Percentiles rank a stretch among this genome's conserved stretches.
Conservation (phyloP, 2,113 vertebrate species). For the Orientallactaga bullata region DNA sequence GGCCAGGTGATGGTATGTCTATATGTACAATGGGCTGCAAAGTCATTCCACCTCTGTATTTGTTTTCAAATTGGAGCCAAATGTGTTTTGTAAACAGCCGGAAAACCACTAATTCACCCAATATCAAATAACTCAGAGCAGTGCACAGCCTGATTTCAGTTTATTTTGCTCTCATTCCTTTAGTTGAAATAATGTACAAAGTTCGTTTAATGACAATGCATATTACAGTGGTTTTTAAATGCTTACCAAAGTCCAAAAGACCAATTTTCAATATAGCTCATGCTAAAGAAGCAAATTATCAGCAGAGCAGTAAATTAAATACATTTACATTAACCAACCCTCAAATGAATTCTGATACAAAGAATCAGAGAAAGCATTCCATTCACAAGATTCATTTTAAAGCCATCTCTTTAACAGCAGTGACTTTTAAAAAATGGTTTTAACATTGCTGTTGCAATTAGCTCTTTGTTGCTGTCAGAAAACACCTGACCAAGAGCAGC, state of each 20-base stretch:
- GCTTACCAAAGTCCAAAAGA: slow-evolving; percentile 25
- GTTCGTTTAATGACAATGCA: slow-evolving; percentile 15
- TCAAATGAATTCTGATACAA: background rate
- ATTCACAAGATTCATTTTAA: background rate
- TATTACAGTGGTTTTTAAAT: background rate
- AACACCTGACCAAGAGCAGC: too few relatives aligned
- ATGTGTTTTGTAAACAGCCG: background rate
- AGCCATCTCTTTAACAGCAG: background rate
- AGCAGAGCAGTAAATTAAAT: slow-evolving; percentile 24
- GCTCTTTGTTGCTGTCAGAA: too few relatives aligned
- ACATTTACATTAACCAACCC: background rate
- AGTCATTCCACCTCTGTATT: background rate
- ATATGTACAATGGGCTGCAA: background rate
- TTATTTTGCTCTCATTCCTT: background rate
- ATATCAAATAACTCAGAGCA: background rate
- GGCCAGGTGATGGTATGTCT: background rate
- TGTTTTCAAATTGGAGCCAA: background rate
- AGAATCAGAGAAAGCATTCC: background rate
- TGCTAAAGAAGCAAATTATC: background rate
- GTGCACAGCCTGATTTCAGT: background rate
- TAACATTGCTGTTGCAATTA: background rate
- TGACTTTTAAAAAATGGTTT: background rate
- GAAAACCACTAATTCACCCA: background rate
- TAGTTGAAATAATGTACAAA: background rate
- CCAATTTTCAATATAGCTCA: background rate